Evolutionary conservation across 2,113 vertebrate species (phyloP).

Genomic region (Cynopterus brachyotis): DNA sequence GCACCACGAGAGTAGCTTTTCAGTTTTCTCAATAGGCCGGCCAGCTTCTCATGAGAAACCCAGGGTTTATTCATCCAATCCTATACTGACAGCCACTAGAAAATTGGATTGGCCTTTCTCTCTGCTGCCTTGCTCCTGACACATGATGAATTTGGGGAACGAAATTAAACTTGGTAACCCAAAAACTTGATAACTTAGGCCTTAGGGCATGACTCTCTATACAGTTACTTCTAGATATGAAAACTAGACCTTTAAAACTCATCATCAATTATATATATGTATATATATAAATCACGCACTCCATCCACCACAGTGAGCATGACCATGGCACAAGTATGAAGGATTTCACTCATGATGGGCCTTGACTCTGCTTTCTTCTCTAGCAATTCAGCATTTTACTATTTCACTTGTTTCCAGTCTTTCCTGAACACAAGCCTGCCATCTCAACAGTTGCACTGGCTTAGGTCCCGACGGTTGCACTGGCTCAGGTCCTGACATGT

Average conservation of each 20-base stretch:
- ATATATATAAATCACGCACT: neutral
- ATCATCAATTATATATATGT: neutral
- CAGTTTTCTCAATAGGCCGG: neutral
- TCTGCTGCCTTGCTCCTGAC: neutral
- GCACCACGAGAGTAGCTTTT: neutral
- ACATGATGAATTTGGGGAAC: neutral
- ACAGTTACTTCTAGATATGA: neutral
- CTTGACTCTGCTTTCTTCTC: neutral
- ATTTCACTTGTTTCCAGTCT: neutral
- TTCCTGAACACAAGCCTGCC: neutral
- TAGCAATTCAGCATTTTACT: neutral
- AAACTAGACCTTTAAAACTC: neutral
- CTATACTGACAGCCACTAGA: neutral
- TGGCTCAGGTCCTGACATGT: neutral
- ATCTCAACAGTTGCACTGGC: neutral
- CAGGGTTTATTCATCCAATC: neutral
- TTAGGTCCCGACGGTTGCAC: neutral
- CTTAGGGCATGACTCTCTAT: neutral
- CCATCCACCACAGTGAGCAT: neutral
- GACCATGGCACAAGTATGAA: neutral
- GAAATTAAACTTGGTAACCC: neutral
- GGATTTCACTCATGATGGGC: neutral
- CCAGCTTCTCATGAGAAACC: neutral
- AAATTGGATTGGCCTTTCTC: neutral
- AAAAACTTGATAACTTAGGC: neutral